A percentile compares a stretch with the other conserved stretches of the same genome.
phyloP scores from a whole-genome alignment of 2,113 vertebrate species.

The Ciconia boyciana region DNA sequence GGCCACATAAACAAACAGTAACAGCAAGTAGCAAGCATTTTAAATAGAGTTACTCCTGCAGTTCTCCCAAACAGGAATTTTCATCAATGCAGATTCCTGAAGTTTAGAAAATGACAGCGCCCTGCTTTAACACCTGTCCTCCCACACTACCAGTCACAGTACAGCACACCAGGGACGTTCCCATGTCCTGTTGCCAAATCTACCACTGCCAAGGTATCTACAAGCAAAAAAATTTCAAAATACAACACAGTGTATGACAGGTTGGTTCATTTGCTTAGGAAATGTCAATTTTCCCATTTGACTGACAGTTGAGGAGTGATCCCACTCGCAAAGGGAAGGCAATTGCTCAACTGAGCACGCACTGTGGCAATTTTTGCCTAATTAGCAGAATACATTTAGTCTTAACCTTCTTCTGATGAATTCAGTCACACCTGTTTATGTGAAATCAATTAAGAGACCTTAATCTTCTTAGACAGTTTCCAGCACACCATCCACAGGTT shows the following conservation, averaged over 20 bases:
- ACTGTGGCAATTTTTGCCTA: constrained; percentile 59
- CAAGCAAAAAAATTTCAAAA: background rate
- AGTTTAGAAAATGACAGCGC: background rate
- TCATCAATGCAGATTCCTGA: constrained; percentile 4
- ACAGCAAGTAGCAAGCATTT: background rate
- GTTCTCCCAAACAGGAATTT: background rate
- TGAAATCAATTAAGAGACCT: constrained; percentile 72
- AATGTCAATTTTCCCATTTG: constrained; percentile 38
- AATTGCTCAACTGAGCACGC: constrained; percentile 50
- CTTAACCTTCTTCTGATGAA: constrained; percentile 61
- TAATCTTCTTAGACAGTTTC: constrained; percentile 67
- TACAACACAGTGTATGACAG: background rate
- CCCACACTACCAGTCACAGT: background rate
- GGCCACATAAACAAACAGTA: background rate
- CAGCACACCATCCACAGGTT: constrained; percentile 54
- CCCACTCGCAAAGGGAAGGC: background rate
- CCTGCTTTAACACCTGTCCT: constrained; percentile 32
- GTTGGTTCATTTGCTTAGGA: constrained; percentile 17
- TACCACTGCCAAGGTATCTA: background rate
- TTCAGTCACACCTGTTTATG: constrained; percentile 70
- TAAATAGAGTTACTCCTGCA: background rate
- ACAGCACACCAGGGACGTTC: background rate
- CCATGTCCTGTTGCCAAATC: constrained; percentile 36
- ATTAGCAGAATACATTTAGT: constrained; percentile 56
- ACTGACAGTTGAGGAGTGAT: background rate